Evolutionary conservation across 2,113 vertebrate genomes (phyloP), one percentile per base, ranked within the genome.

Genomic region (Thermophis baileyi): DNA sequence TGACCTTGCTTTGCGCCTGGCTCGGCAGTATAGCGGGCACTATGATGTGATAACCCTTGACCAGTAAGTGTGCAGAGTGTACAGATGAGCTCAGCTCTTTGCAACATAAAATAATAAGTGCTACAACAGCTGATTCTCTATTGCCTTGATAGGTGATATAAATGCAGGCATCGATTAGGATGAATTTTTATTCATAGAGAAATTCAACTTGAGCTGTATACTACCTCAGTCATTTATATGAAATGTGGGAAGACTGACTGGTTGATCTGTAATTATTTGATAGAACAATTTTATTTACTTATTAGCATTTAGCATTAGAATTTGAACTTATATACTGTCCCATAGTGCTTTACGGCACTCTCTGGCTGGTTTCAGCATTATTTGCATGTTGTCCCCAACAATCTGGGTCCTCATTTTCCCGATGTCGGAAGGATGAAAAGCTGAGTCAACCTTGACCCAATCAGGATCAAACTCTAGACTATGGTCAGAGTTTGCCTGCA

Each of bases 1-100:
- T 27, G 99, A 99, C 96, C 98, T 99, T 93, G 99, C 99, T 57
- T 97, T 99, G 35, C 98, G 99, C 3, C 95, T 99, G 89, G 99
- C 99, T 85, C 95, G 98, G 95, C 98, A 99, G 95, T 98, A 98
- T 97, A 98, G 90, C 0, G 99, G 98, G 92, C 98, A 99, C 97
- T 96, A 96, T 95, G 99, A 99, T 86, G 97, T 99, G 97, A 98
- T 99, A 96, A 99, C 99, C 18, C 97, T 99, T 94, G 98, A 99
- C 60, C 98, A 99, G 99, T 99, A 98, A 98, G 99, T 98, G 54
- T 63, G 0, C 0, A 11, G 85, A 18, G 88, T 5, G 0, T 91
- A 53, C 93, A 89, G 94, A 40, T 0, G 4, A 88, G 89, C 91
- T 35, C 60, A 93, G 40, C 18, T 90, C 0, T 11, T 95, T 87